Conservation (phyloP, 2,113 vertebrate genomes). For the Python bivittatus region DNA sequence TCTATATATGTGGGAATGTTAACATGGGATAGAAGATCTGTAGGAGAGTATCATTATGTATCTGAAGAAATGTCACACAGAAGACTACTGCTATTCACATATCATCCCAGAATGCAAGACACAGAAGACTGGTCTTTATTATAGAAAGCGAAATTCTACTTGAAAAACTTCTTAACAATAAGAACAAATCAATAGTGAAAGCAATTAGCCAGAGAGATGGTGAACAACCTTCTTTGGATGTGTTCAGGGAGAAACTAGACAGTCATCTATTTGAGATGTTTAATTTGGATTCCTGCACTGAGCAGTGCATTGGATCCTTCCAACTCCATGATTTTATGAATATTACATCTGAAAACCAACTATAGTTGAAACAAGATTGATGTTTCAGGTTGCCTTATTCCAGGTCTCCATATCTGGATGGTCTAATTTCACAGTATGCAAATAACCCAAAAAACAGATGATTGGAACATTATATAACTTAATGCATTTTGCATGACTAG, state of each 20-base stretch:
- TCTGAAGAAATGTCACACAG: neutral
- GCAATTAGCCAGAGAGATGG: neutral
- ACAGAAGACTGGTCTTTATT: neutral
- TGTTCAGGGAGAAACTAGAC: neutral
- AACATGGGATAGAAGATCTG: neutral
- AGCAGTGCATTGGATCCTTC: neutral
- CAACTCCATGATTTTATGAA: neutral
- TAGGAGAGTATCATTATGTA: neutral
- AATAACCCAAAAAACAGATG: neutral
- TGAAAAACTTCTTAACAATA: neutral
- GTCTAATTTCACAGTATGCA: neutral
- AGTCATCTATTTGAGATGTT: neutral
- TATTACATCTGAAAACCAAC: neutral
- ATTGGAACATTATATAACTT: neutral
- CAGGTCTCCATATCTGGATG: neutral
- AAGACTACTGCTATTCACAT: neutral
- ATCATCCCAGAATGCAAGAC: neutral
- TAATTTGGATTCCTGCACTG: neutral
- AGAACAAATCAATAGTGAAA: neutral
- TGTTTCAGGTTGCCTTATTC: neutral
- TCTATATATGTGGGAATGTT: neutral
- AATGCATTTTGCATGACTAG: neutral
- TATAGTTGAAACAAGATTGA: neutral
- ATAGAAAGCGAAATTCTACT: neutral
- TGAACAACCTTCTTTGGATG: neutral